Evolutionary conservation across 2,797 vertebrate species (phyloP).

Genomic region (Taenioides sp.): DNA sequence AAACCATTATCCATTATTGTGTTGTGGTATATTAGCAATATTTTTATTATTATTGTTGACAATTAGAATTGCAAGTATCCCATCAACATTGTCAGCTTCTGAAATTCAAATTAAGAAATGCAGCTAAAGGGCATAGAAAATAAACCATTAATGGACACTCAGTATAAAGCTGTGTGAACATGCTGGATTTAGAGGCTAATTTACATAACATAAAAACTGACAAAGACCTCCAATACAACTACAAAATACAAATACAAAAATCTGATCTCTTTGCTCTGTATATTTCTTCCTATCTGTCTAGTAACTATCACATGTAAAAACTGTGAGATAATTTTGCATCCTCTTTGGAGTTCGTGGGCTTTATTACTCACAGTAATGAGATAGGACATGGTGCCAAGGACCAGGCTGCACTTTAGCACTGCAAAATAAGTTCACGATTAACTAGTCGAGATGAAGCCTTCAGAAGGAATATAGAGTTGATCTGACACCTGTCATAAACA

Average conservation of each 20-base stretch:
- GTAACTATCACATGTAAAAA: conserved; percentile 24
- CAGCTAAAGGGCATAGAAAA: not conserved
- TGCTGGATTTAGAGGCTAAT: too few species aligned
- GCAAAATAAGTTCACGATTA: conserved; percentile 59
- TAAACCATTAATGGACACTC: not conserved
- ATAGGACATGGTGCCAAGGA: conserved; percentile 49
- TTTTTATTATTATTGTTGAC: too few species aligned
- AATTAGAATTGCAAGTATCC: not conserved
- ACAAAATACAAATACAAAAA: too few species aligned
- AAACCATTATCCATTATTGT: too few species aligned
- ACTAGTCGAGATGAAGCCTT: conserved; percentile 66
- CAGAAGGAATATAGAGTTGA: conserved; percentile 63
- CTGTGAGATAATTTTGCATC: conserved; percentile 31
- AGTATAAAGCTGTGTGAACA: too few species aligned
- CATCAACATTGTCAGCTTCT: not conserved
- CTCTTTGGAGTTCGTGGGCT: conserved; percentile 36
- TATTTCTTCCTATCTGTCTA: conserved; percentile 22
- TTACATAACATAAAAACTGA: not conserved
- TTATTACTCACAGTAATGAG: conserved; percentile 68
- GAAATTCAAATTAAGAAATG: not conserved
- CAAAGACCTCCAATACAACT: too few species aligned
- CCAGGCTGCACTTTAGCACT: conserved; percentile 38
- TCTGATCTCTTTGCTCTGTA: not conserved
- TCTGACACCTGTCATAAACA: conserved; percentile 74
- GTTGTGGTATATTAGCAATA: too few species aligned